Evolutionary conservation across 2,888 invertebrate species (phyloP).

Genomic region (Eucera pruinosa): DNA sequence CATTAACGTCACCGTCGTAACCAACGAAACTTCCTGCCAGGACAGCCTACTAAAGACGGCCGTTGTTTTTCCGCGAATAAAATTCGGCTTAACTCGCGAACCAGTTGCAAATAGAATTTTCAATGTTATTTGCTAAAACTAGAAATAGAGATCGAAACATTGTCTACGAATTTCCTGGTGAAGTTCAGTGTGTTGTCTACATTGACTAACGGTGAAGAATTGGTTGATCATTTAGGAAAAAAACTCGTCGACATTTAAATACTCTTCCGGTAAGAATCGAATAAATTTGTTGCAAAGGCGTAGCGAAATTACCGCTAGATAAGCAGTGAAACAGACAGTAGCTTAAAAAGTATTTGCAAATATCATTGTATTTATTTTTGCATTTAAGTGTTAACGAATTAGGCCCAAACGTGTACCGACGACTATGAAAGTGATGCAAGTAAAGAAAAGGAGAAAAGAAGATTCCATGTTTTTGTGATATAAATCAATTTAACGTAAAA

Average conservation of each 20-base stretch:
- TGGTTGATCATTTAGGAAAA: neutral
- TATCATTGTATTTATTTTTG: too few species aligned
- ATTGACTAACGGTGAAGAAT: conserved; percentile 23
- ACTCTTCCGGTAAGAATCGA: conserved; percentile 7
- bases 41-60: conserved; percentile 29
- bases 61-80: conserved; percentile 36
- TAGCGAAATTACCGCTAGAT: too few species aligned
- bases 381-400: too few species aligned
- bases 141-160: neutral
- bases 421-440: too few species aligned
- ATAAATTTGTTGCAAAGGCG: neutral
- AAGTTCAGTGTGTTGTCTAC: conserved; percentile 18
- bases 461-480: too few species aligned
- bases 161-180: conserved; percentile 1
- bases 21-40: conserved; percentile 55
- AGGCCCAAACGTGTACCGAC: too few species aligned
- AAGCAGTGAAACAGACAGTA: too few species aligned
- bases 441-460: too few species aligned
- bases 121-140: conserved; percentile 27
- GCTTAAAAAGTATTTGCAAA: too few species aligned
- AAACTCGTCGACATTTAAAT: neutral
- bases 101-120: conserved; percentile 38
- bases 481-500: too few species aligned
- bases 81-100: conserved; percentile 28
- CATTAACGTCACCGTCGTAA: conserved; percentile 55